Evolutionary conservation across 2,888 invertebrate species (phyloP).

Genomic region (Lasioglossum figueresi): DNA sequence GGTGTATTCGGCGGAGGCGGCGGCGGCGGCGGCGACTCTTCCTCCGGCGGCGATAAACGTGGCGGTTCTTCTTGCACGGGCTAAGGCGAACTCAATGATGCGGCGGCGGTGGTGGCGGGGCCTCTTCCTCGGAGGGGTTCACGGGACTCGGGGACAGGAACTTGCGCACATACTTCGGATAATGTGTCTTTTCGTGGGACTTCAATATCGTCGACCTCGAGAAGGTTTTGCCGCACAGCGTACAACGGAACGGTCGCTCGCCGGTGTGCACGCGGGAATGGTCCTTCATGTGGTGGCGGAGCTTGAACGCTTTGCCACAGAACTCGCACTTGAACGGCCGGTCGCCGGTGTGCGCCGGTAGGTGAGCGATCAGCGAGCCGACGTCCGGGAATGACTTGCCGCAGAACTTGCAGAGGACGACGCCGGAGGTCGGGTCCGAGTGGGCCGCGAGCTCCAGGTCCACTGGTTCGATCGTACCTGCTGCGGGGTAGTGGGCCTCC

Average conservation of each 20-base stretch:
- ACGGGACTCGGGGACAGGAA: slow-evolving; percentile 94
- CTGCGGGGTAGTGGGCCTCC: slow-evolving; percentile 83
- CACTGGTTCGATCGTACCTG: slow-evolving; percentile 85
- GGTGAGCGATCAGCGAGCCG: slow-evolving; percentile 93
- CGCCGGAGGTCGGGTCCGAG: slow-evolving; percentile 89
- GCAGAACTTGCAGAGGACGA: slow-evolving; percentile 96
- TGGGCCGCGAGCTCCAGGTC: slow-evolving; percentile 87
- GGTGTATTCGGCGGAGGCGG: slow-evolving; percentile 32
- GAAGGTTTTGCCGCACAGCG: slow-evolving; percentile 95
- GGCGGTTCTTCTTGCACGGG: slow-evolving; percentile 59
- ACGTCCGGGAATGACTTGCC: slow-evolving; percentile 97
- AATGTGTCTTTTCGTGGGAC: slow-evolving; percentile 96
- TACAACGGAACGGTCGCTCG: slow-evolving; percentile 95
- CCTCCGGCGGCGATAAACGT: slow-evolving; percentile 52
- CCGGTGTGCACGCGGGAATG: slow-evolving; percentile 97
- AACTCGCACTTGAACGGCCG: slow-evolving; percentile 97
- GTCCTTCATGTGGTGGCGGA: slow-evolving; percentile 97
- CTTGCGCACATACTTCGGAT: slow-evolving; percentile 95
- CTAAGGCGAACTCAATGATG: slow-evolving; percentile 79
- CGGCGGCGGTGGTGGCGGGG: slow-evolving; percentile 78
- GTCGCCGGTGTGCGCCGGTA: slow-evolving; percentile 95
- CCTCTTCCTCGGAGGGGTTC: slow-evolving; percentile 92
- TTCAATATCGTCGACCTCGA: slow-evolving; percentile 95
- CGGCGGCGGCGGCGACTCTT: slow-evolving; percentile 19
- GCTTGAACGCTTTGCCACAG: slow-evolving; percentile 96